phyloP scores from a whole-genome alignment of 2,888 invertebrate genomes.

The Actias luna region DNA sequence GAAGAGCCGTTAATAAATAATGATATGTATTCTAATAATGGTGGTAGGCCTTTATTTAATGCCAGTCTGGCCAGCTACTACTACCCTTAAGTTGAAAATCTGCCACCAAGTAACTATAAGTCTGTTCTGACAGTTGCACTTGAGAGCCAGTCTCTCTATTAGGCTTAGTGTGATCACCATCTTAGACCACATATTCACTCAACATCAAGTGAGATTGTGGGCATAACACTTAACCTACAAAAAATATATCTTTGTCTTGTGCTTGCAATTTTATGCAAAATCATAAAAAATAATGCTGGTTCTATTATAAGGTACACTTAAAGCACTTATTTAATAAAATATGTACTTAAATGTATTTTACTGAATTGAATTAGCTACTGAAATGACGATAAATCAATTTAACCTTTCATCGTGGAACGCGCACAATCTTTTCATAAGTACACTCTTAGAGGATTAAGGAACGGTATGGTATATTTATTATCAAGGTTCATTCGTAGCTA shows the following conservation, averaged over 20 bases:
- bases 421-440: slow-evolving; percentile 15
- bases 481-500: slow-evolving; percentile 5
- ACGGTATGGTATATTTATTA: slow-evolving; percentile 10
- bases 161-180: no score
- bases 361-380: slow-evolving; percentile 14
- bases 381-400: slow-evolving; percentile 15
- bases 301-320: background rate
- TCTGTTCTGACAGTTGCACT: no score
- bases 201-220: no score
- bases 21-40: no score
- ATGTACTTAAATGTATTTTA: background rate
- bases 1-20: no score
- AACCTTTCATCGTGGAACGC: slow-evolving; percentile 10
- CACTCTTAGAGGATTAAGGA: slow-evolving; percentile 8
- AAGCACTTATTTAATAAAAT: background rate
- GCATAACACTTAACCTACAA: no score
- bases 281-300: background rate
- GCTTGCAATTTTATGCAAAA: background rate
- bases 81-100: no score
- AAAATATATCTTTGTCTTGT: background rate
- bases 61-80: no score
- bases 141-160: no score
- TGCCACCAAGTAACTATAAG: no score
- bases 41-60: no score
- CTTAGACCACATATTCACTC: no score